Evolutionary conservation across 2,888 invertebrate species (phyloP), one percentile per base, ranked within the genome.

Genomic region (Nemapogon koenigi): DNA sequence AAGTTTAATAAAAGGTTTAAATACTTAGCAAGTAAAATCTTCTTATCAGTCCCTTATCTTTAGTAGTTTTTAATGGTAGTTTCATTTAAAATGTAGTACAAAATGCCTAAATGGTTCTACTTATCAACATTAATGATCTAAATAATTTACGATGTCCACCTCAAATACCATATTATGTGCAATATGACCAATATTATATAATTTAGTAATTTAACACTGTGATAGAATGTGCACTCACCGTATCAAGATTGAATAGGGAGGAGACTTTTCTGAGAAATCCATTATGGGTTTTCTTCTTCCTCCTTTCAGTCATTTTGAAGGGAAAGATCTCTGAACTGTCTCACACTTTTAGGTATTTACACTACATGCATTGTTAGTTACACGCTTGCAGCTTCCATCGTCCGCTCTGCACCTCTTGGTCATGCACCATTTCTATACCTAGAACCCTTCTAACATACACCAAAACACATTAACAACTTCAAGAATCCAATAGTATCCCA

Each of bases 231-330:
- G n/a, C n/a, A 76, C 80, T 90, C 83, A 91, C 89, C 87, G 85
- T 86, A 64, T 91, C 91, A 75, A 92, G 85, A 82, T 90, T 91
- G 81, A 91, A 91, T 54, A 91, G 83, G 51, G 89, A 90, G 53
- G 91, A 91, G 53, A 91, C 91, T 83, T 91, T 92, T 81, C 90
- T 90, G 67, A 91, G 88, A 71, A 92, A 91, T 70, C 89, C 86
- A 79, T 80, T 75, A 68, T 76, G 79, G 45, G 75, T 59, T 62
- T 80, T 80, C 80, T 80, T 80, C 75, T 80, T 80, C 65, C 79
- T 65, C 69, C 80, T 67, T 57, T 80, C 80, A 55, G 80, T 80
- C 80, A 80, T 80, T 69, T 68, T 78, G 65, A 49, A 54, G 57
- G 62, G 51, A 33, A 33, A 33, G 33, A 33, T 33, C 19, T n/a